phyloP scores from a whole-genome alignment of 2,797 vertebrate genomes.

The Hybognathus amarus region DNA sequence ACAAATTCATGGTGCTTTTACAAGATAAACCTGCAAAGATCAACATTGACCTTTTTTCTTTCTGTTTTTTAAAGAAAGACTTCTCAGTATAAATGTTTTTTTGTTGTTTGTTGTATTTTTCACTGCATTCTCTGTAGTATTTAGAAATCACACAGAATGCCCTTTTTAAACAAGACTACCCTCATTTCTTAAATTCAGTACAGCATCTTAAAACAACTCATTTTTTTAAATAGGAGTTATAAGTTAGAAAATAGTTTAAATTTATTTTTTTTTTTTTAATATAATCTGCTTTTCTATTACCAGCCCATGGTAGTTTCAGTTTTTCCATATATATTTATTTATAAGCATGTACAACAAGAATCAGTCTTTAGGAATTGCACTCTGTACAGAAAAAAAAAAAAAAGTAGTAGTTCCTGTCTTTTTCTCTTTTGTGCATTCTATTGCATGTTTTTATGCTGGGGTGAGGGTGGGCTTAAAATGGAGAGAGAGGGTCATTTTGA shows the following conservation, averaged over 20 bases:
- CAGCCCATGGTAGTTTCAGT: conserved; percentile 88
- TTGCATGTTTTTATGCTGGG: conserved; percentile 85
- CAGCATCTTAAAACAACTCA: conserved; percentile 83
- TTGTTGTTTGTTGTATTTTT: conserved; percentile 70
- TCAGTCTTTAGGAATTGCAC: conserved; percentile 88
- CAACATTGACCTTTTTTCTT: conserved; percentile 79
- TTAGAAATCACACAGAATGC: conserved; percentile 86
- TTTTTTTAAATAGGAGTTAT: conserved; percentile 92
- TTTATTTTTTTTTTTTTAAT: conserved; percentile 84
- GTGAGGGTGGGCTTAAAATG: conserved; percentile 40
- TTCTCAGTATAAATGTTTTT: conserved; percentile 87
- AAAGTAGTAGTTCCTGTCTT: conserved; percentile 80
- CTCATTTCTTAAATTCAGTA: conserved; percentile 82
- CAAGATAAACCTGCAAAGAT: conserved; percentile 92
- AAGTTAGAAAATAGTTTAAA: conserved; percentile 97
- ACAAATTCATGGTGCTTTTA: conserved; percentile 91
- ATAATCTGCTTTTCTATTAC: conserved; percentile 90
- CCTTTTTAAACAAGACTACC: conserved; percentile 82
- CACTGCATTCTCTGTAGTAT: conserved; percentile 85
- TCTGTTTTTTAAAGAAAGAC: conserved; percentile 82
- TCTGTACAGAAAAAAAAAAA: conserved; percentile 90
- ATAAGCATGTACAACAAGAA: conserved; percentile 96
- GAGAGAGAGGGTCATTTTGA: conserved; percentile 38
- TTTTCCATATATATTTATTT: conserved; percentile 78
- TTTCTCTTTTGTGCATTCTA: conserved; percentile 93